Conservation (phyloP, 2,113 vertebrate genomes). For the Oncorhynchus tshawytscha region DNA sequence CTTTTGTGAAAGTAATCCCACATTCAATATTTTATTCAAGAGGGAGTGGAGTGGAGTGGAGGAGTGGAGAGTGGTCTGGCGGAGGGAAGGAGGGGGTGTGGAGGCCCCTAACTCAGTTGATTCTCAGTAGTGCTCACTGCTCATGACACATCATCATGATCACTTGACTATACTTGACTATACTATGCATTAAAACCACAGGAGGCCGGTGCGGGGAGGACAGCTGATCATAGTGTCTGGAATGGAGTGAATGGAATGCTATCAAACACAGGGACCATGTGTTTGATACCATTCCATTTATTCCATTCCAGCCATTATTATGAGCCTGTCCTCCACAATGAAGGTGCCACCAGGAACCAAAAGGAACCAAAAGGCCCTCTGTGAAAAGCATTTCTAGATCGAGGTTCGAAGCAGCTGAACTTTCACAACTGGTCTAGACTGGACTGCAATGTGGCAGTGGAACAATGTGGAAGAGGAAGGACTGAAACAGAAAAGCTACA, state of each 20-base stretch:
- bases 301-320: too few relatives aligned
- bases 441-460: constrained; percentile 43
- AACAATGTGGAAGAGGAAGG: constrained; percentile 64
- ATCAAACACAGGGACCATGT: too few relatives aligned
- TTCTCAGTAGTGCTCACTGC: constrained; percentile 54
- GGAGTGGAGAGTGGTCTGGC: constrained; percentile 11
- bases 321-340: too few relatives aligned
- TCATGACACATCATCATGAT: constrained; percentile 54
- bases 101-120: constrained; percentile 41
- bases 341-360: too few relatives aligned
- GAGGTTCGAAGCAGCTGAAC: constrained; percentile 68
- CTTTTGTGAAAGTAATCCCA: constrained; percentile 74
- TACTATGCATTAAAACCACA: background rate
- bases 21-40: constrained; percentile 60
- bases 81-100: constrained; percentile 41
- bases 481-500: background rate
- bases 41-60: constrained; percentile 13
- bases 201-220: too few relatives aligned
- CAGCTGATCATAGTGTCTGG: too few relatives aligned
- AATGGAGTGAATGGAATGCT: too few relatives aligned
- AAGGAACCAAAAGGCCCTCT: constrained; percentile 22
- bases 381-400: constrained; percentile 32
- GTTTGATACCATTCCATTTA: too few relatives aligned
- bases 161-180: background rate
- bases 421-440: constrained; percentile 22